Base-by-base conservation (phyloP, 2,888 invertebrate genomes). In the Tetramorium bicarinatum region DNA sequence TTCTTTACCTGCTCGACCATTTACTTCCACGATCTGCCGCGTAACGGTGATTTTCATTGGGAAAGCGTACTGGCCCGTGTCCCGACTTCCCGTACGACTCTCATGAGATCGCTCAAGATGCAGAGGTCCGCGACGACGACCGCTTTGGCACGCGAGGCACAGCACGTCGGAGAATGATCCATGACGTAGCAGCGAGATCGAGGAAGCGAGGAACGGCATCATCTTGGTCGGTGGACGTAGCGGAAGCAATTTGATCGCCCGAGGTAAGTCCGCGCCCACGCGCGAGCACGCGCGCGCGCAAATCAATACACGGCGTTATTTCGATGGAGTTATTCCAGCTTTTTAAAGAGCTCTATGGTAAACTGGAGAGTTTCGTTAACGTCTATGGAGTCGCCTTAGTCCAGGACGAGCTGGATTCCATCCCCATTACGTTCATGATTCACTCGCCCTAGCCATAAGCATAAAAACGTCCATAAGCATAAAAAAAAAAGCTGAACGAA, bases 181-280 rank as follows among this genome's bases (percentile, higher is more conserved):
- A 7, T 54, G 52, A 11, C 44, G 15, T 47, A 47, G 44, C 66
- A 25, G 18, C 66, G 47, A 47, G 29, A 6, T 25, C 64, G 44
- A 25, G 44, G 44, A 66, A 66, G 47, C 66, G 66, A 47, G 29
- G 47, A 29, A 67, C 47, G 21, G 29, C 13, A 67, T 29, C 21
- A 29, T 4, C 66, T 47, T 18, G 18, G 4, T 29, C 44, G 47
- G 44, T 25, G 44, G 25, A 66, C 21, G 2, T 25, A 47, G 44
- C 44, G 25, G 66, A 67, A 29, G 18, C 18, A 29, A 25, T 9
- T 67, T 49, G 3, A 67, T 67, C 29, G 21, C 44, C 13, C 15
- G 1, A 67, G 66, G 66, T 67, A 67, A 29, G 29, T 11, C 29
- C 47, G 41, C 25, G 44, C 25, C 44, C 64, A 3, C 44, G 6